Evolutionary conservation across 2,888 invertebrate species (phyloP).

Genomic region (Galerucella nymphaeae): DNA sequence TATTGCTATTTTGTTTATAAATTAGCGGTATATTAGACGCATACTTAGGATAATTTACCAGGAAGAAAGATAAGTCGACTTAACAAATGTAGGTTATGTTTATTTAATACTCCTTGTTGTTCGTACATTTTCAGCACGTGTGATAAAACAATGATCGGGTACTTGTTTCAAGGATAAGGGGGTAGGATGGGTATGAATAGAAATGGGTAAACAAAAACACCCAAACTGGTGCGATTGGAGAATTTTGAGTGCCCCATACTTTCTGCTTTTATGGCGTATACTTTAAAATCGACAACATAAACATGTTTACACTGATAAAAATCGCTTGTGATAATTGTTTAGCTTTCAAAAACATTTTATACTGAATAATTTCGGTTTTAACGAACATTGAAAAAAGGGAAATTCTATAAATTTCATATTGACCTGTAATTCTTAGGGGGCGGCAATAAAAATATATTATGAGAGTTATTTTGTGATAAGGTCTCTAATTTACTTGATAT

Average conservation of each 20-base stretch:
- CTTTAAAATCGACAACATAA: neutral
- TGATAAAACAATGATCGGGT: neutral
- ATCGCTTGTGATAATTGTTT: neutral
- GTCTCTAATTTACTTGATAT: too few species aligned
- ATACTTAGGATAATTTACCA: conserved; percentile 3
- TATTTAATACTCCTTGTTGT: neutral
- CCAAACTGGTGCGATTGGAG: neutral
- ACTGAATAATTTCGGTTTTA: too few species aligned
- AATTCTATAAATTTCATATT: too few species aligned
- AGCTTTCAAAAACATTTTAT: neutral
- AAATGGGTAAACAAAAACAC: neutral
- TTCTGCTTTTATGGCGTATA: neutral
- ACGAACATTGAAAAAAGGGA: too few species aligned
- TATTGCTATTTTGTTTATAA: neutral
- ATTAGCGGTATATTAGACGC: neutral
- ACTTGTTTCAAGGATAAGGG: conserved; percentile 9
- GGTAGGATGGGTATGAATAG: neutral
- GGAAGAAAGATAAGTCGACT: neutral
- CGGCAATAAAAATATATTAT: too few species aligned
- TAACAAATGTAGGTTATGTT: conserved; percentile 5
- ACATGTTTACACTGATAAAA: conserved; percentile 8
- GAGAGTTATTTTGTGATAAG: too few species aligned
- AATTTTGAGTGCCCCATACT: neutral
- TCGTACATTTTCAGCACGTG: conserved; percentile 6
- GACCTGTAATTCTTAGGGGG: too few species aligned